Evolutionary conservation across 2,113 vertebrate genomes (phyloP).

Genomic region (Rhizomys pruinosus): DNA sequence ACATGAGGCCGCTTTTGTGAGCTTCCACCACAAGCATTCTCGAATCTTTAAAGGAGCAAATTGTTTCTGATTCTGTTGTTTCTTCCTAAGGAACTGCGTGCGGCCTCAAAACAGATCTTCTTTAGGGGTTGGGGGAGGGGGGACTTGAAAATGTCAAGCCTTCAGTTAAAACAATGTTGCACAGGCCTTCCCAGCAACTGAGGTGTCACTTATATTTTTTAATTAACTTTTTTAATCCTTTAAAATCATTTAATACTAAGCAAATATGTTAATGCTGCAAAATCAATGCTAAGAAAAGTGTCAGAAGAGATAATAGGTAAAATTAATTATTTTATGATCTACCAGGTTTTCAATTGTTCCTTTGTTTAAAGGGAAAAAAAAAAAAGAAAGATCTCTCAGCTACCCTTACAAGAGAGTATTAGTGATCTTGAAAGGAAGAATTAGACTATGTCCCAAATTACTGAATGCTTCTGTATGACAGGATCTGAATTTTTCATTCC

Average conservation of each 20-base stretch:
- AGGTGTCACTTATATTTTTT: constrained; percentile 86
- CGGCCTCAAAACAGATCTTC: constrained; percentile 79
- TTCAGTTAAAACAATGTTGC: constrained; percentile 83
- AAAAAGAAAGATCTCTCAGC: constrained; percentile 73
- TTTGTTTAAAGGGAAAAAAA: constrained; percentile 79
- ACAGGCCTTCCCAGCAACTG: constrained; percentile 76
- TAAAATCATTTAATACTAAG: constrained; percentile 86
- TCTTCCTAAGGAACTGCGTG: constrained; percentile 80
- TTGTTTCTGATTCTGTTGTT: constrained; percentile 84
- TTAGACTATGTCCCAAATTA: constrained; percentile 77
- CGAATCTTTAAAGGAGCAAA: constrained; percentile 85
- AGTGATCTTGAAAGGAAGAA: constrained; percentile 78
- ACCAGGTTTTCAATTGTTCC: constrained; percentile 85
- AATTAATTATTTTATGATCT: constrained; percentile 88
- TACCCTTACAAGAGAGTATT: constrained; percentile 76
- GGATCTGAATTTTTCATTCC: constrained; percentile 28
- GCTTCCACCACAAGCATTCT: constrained; percentile 86
- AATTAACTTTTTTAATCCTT: constrained; percentile 88
- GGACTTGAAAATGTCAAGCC: constrained; percentile 55
- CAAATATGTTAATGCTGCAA: constrained; percentile 84
- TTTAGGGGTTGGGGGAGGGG: constrained; percentile 61
- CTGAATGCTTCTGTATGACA: constrained; percentile 74
- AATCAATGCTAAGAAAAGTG: constrained; percentile 85
- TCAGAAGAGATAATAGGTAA: constrained; percentile 86
- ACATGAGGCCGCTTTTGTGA: constrained; percentile 87